Conservation (phyloP, 2,797 vertebrate genomes). For the Danio tinwini region DNA sequence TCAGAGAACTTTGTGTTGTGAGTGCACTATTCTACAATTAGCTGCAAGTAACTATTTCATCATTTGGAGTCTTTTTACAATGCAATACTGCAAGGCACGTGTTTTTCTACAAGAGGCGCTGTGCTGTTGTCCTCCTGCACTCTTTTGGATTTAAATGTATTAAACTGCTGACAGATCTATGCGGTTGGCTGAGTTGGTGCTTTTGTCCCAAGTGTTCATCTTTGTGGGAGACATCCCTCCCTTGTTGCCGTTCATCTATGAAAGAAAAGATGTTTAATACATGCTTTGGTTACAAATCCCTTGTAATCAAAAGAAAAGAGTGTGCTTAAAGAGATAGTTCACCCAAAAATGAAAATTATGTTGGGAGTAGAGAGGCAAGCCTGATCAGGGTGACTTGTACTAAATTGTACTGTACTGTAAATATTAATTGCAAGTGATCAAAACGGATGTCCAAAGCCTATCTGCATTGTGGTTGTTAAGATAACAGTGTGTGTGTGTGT, state of each 20-base stretch:
- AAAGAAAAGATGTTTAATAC: constrained; percentile 16
- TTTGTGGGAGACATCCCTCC: constrained; percentile 86
- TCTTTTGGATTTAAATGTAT: constrained; percentile 3
- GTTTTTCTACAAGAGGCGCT: constrained; percentile 4
- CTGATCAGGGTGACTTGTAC: no score
- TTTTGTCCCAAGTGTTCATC: constrained; percentile 94
- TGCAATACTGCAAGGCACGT: constrained; percentile 9
- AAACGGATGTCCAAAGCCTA: no score
- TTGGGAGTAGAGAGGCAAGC: no score
- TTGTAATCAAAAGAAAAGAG: background rate
- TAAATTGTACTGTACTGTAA: no score
- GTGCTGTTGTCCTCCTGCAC: background rate
- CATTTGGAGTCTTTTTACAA: background rate
- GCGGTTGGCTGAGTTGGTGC: constrained; percentile 89
- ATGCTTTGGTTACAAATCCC: background rate
- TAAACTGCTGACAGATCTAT: constrained; percentile 92
- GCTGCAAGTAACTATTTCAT: constrained; percentile 17
- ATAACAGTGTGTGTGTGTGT: no score
- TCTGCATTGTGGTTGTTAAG: no score
- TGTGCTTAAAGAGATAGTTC: no score
- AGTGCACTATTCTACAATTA: constrained; percentile 13
- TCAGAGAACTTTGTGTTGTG: constrained; percentile 26
- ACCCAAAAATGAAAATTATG: no score
- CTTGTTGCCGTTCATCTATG: constrained; percentile 91
- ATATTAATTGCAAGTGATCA: no score